Conservation (phyloP, 1,140 invertebrate species). For the Centruroides sculpturatus region DNA sequence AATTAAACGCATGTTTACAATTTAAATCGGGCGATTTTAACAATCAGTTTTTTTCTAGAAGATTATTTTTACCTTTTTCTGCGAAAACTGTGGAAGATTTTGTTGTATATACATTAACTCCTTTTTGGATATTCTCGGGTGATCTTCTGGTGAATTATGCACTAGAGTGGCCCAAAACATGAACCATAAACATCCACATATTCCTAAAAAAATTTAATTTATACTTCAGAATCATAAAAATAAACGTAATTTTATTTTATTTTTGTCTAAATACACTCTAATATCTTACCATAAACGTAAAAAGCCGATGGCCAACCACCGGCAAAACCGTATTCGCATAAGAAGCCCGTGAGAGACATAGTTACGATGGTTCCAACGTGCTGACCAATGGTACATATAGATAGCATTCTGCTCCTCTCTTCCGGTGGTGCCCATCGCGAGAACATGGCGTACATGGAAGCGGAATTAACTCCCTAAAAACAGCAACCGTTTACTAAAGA, state of each 20-base stretch:
- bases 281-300: conserved; percentile 15
- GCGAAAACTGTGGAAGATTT: conserved; percentile 3
- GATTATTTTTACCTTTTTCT: not conserved
- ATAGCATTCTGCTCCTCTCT: conserved; percentile 16
- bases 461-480: conserved; percentile 13
- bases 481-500: not conserved
- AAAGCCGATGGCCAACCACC: conserved; percentile 19
- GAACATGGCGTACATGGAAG: conserved; percentile 16
- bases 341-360: conserved; percentile 13
- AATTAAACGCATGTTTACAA: not conserved
- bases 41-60: not conserved
- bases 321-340: conserved; percentile 6
- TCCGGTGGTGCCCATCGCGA: conserved; percentile 15
- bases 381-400: conserved; percentile 14
- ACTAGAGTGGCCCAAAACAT: conserved; percentile 68
- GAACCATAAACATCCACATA: conserved; percentile 40
- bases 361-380: conserved; percentile 18
- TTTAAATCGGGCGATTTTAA: no score
- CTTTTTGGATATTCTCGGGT: conserved; percentile 65
- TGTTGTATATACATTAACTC: conserved; percentile 71
- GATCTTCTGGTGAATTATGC: conserved; percentile 66
- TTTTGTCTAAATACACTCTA: no score
- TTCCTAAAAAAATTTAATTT: not conserved
- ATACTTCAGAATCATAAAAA: no score
- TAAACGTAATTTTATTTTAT: no score